Conservation (phyloP, 2,888 invertebrate genomes). For the Aplocera efformata region DNA sequence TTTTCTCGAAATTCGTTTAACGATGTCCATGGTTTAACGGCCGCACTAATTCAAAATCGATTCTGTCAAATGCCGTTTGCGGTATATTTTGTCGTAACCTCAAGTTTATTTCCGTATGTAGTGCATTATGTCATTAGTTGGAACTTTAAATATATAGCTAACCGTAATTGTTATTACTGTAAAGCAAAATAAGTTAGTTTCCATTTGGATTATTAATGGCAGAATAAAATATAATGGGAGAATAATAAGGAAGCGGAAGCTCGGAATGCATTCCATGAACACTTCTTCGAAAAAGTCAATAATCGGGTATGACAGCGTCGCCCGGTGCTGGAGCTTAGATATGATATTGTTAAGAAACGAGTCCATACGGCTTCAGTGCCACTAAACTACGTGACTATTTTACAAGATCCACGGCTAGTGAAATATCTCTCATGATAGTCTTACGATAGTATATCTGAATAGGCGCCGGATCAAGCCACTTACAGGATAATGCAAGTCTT, state of each 20-base stretch:
- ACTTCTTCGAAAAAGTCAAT: slow-evolving; percentile 55
- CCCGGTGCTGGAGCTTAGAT: slow-evolving; percentile 42
- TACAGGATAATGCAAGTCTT: slow-evolving; percentile 55
- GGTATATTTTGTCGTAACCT: background rate
- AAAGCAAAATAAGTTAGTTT: too few relatives aligned
- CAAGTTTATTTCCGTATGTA: background rate
- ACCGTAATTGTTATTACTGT: too few relatives aligned
- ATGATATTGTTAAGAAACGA: slow-evolving; percentile 56
- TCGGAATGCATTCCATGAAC: slow-evolving; percentile 42
- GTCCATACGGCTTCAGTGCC: slow-evolving; percentile 50
- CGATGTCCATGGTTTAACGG: slow-evolving; percentile 31
- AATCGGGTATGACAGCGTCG: slow-evolving; percentile 38
- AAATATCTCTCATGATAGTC: slow-evolving; percentile 53
- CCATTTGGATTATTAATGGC: background rate
- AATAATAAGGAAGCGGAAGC: slow-evolving; percentile 31
- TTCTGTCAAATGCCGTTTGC: slow-evolving; percentile 23
- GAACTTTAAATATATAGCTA: too few relatives aligned
- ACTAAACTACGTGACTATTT: slow-evolving; percentile 66
- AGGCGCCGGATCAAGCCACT: slow-evolving; percentile 53
- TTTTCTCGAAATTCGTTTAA: slow-evolving; percentile 42
- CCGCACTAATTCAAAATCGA: slow-evolving; percentile 31
- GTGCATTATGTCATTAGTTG: too few relatives aligned
- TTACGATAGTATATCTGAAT: slow-evolving; percentile 52
- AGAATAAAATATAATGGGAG: slow-evolving; percentile 3
- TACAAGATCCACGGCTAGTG: slow-evolving; percentile 47